Evolutionary conservation across 2,888 invertebrate species (phyloP).

Genomic region (Rhingia rostrata): DNA sequence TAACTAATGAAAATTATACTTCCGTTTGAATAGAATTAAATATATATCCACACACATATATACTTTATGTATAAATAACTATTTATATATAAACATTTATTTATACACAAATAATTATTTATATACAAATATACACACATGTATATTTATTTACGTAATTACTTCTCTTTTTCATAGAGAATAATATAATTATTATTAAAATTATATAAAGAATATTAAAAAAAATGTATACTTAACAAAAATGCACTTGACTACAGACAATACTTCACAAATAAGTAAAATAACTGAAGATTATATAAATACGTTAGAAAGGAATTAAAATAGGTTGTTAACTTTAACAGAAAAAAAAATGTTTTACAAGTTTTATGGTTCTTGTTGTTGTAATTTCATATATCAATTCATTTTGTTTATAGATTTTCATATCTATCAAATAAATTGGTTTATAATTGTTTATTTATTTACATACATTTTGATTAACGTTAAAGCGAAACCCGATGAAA

Average conservation of each 20-base stretch:
- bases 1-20: conserved; percentile 24
- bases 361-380: background rate
- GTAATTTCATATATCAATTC: background rate
- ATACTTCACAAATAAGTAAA: background rate
- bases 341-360: conserved; percentile 7
- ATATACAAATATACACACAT: background rate
- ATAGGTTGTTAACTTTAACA: background rate
- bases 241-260: conserved; percentile 11
- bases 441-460: background rate
- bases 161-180: conserved; percentile 8
- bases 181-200: conserved; percentile 13
- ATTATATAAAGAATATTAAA: conserved; percentile 21
- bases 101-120: background rate
- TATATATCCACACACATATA: background rate
- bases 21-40: conserved; percentile 12
- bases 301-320: conserved; percentile 1
- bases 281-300: conserved; percentile 9
- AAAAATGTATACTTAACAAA: conserved; percentile 1
- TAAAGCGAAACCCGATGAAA: too few species aligned
- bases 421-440: conserved; percentile 15
- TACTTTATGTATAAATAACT: background rate
- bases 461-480: background rate
- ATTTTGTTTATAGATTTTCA: background rate
- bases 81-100: conserved; percentile 4
- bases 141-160: conserved; percentile 4